Conservation (phyloP, 2,113 vertebrate genomes). For the Eira barbara region DNA sequence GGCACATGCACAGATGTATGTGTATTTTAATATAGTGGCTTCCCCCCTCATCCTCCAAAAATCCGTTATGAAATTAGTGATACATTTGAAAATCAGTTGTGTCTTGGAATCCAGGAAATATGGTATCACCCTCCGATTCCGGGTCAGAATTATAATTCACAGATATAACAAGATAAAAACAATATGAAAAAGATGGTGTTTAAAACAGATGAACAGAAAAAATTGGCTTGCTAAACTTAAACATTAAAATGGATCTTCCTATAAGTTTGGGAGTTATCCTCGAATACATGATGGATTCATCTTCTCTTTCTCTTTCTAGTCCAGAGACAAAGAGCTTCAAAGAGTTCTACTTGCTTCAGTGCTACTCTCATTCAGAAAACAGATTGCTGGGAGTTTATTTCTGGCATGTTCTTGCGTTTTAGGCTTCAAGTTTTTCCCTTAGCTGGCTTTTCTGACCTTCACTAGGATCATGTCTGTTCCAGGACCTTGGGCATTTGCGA, state of each 20-base stretch:
- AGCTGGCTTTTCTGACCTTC: background rate
- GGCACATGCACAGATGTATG: background rate
- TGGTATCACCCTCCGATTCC: background rate
- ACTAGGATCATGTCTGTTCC: background rate
- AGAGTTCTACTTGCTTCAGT: background rate
- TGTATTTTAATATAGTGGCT: background rate
- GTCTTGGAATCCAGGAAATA: background rate
- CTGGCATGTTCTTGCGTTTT: background rate
- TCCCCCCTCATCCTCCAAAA: background rate
- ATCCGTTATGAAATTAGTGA: background rate
- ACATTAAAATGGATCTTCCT: background rate
- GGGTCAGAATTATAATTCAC: background rate
- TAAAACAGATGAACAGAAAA: background rate
- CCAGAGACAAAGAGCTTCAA: background rate
- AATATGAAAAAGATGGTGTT: background rate
- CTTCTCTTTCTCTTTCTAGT: background rate
- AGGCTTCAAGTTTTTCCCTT: background rate
- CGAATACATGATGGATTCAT: background rate
- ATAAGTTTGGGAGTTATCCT: background rate
- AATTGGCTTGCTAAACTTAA: background rate
- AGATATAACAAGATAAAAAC: conserved; percentile 14
- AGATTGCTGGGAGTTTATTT: background rate
- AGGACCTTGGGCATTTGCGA: background rate
- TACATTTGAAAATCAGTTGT: background rate
- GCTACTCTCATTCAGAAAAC: background rate